phyloP scores from a whole-genome alignment of 2,113 vertebrate species.

The Physeter macrocephalus region DNA sequence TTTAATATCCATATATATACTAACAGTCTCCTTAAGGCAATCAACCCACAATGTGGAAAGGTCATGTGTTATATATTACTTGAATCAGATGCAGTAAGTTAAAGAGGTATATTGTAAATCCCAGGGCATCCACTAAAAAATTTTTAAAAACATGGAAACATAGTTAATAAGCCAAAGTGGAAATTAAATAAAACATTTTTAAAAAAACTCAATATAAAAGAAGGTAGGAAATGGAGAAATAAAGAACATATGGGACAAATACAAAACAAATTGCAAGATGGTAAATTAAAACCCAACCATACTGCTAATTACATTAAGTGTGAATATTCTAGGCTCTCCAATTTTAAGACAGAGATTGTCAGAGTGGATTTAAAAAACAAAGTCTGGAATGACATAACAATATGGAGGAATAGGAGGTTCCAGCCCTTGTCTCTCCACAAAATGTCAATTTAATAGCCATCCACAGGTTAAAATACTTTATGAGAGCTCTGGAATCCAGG shows the following conservation, averaged over 20 bases:
- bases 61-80: background rate
- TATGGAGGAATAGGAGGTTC: background rate
- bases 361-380: background rate
- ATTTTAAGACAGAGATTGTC: background rate
- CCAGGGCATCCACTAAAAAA: background rate
- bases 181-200: background rate
- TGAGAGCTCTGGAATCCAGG: background rate
- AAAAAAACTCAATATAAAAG: background rate
- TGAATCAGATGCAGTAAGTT: background rate
- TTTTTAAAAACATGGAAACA: background rate
- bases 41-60: background rate
- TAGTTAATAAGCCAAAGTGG: background rate
- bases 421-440: background rate
- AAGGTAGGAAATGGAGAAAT: background rate
- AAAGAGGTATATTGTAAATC: background rate
- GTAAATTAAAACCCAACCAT: background rate
- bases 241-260: background rate
- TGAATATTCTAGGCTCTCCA: conserved; percentile 9
- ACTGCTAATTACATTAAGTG: conserved; percentile 7
- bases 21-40: background rate
- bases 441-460: background rate
- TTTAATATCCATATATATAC: background rate
- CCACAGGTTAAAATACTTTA: background rate
- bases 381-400: background rate
- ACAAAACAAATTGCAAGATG: background rate